Evolutionary conservation across 2,113 vertebrate species (phyloP), one percentile per base, ranked within the genome.

Genomic region (Chamaea fasciata): DNA sequence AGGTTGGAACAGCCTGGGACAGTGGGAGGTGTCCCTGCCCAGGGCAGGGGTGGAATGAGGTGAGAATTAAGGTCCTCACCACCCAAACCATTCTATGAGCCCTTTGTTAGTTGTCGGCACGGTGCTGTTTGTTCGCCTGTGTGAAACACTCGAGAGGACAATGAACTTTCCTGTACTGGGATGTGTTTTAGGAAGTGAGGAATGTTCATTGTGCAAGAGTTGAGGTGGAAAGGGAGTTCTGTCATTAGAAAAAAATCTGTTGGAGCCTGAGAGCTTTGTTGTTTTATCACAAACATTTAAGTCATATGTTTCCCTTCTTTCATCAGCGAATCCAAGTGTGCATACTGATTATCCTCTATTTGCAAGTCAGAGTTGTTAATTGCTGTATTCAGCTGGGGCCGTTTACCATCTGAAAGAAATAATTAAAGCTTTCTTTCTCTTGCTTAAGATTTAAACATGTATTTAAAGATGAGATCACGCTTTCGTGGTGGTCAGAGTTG

Each of bases 401-500:
- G 20, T 84, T 95, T 88, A 57, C 95, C 69, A 39, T 91, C 76
- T 87, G 92, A 95, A 92, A 90, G 95, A 92, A 94, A 65, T 96
- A 94, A 96, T 94, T 91, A 87, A 91, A 96, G 83, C 95, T 91
- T 84, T 9, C 67, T 81, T 89, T 92, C 71, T 70, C 59, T 86
- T 70, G 78, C 91, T 86, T 56, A 68, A 83, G 87, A 76, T 85
- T 74, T 81, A 86, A 95, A 78, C 9, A 3, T 92, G 65, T 89
- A 73, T 80, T 97, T 96, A 96, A 83, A 95, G 89, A 93, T 95
- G 96, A 97, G 92, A 76, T 95, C 96, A 94, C 92, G 35, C 68
- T 78, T 93, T 53, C 90, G 20, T 8, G 83, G 94, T 87, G 94
- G 83, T 91, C 92, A 80, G 30, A 30, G 57, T 49, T 88, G 19